Conservation (phyloP, 2,797 vertebrate species). For the Pipistrellus nathusii region DNA sequence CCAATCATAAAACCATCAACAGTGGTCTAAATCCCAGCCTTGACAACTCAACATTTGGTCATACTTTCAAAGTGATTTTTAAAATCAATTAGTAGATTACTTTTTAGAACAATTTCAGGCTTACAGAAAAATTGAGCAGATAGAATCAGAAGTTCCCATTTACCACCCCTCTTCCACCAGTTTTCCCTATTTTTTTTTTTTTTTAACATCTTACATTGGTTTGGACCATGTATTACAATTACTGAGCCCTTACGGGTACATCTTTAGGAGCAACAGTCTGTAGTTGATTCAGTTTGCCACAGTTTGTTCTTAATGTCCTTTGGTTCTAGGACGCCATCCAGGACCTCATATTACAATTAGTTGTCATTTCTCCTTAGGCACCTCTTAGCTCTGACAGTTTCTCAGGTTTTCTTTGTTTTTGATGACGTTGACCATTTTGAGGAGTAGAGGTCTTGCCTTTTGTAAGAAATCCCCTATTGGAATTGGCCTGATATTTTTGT, state of each 20-base stretch:
- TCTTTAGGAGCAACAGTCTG: neutral
- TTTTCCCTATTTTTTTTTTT: neutral
- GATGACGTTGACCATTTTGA: neutral
- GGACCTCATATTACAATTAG: neutral
- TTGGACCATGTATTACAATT: neutral
- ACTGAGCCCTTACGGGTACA: neutral
- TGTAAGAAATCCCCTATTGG: neutral
- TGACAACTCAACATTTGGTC: neutral
- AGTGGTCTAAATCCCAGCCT: neutral
- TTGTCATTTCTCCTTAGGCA: neutral
- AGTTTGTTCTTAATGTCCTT: neutral
- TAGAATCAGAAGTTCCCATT: neutral
- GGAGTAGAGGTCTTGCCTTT: neutral
- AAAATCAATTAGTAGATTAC: neutral
- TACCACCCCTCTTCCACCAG: neutral
- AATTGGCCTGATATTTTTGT: neutral
- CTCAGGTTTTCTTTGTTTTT: neutral
- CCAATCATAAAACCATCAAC: neutral
- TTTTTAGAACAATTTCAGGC: conserved; percentile 34
- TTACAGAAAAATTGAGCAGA: neutral
- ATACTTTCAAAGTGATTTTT: conserved; percentile 18
- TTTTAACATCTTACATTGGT: neutral
- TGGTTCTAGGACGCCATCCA: neutral
- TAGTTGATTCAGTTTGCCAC: neutral
- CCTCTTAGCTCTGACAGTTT: neutral